Conservation (phyloP, 1,140 invertebrate species). For the Trigoniulus corallinus region DNA sequence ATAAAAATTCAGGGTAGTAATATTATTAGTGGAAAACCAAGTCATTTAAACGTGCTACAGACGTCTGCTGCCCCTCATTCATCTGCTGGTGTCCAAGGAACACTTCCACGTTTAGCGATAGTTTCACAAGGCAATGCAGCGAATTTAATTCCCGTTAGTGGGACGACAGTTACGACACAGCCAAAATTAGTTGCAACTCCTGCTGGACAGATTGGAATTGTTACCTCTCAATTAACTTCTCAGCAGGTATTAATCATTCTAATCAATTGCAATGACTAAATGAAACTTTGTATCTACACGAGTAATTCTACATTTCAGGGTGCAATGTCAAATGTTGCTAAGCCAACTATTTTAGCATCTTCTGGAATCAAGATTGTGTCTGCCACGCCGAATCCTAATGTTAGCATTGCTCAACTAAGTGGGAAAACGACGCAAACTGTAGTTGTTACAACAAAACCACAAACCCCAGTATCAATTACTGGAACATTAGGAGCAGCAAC, state of each 20-base stretch:
- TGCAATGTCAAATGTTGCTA: not conserved
- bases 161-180: conserved; percentile 4
- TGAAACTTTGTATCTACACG: too few species aligned
- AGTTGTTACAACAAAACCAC: not conserved
- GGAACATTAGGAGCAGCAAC: not conserved
- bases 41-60: conserved; percentile 4
- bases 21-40: conserved; percentile 9
- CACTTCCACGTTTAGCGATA: conserved; percentile 1
- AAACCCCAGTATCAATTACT: not conserved
- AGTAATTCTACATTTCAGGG: too few species aligned
- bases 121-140: conserved; percentile 4
- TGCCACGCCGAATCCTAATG: not conserved
- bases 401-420: not conserved
- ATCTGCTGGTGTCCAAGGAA: not conserved
- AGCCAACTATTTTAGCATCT: not conserved
- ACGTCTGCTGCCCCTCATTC: not conserved
- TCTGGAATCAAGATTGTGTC: conserved; percentile 1
- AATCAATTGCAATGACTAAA: too few species aligned
- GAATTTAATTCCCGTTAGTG: conserved; percentile 2
- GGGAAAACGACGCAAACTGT: not conserved
- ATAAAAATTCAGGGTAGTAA: conserved; percentile 21
- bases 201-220: conserved; percentile 19
- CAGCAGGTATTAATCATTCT: conserved; percentile 12
- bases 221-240: conserved; percentile 20
- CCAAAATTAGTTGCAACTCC: conserved; percentile 6